phyloP scores from a whole-genome alignment of 2,797 vertebrate species.

The Coregonus suidteri region DNA sequence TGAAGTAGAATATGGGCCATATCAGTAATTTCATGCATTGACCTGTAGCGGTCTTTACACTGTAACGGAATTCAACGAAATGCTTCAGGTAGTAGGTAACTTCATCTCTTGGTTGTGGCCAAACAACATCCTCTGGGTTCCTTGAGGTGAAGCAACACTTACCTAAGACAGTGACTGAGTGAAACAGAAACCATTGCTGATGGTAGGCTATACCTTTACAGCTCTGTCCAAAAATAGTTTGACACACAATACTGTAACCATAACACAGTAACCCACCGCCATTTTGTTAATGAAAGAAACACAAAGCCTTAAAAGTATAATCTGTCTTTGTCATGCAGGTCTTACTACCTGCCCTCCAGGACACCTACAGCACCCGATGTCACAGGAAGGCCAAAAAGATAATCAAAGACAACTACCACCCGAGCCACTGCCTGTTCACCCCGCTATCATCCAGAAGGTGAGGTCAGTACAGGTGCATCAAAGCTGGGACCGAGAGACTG shows the following conservation, averaged over 20 bases:
- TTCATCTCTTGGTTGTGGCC: background rate
- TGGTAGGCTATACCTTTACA: slow-evolving; percentile 38
- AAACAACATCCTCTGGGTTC: slow-evolving; percentile 12
- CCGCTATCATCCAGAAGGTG: too few relatives aligned
- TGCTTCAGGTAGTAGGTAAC: background rate
- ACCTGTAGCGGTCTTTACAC: background rate
- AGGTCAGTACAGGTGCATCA: too few relatives aligned
- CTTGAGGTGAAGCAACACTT: slow-evolving; percentile 16
- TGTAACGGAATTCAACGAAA: background rate
- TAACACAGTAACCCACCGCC: slow-evolving; percentile 9
- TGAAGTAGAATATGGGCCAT: slow-evolving; percentile 6
- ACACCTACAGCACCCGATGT: too few relatives aligned
- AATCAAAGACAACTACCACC: too few relatives aligned
- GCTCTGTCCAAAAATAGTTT: slow-evolving; percentile 21
- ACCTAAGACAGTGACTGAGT: slow-evolving; percentile 21
- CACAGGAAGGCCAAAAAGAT: too few relatives aligned
- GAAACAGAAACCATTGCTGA: slow-evolving; percentile 45
- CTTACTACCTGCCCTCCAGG: too few relatives aligned
- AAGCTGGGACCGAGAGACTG: too few relatives aligned
- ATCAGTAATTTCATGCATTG: background rate
- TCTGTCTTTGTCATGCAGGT: background rate
- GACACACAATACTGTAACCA: slow-evolving; percentile 14
- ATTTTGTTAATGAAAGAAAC: background rate
- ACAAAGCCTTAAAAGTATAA: background rate
- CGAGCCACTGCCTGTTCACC: too few relatives aligned